phyloP scores from a whole-genome alignment of 2,797 vertebrate species.

The Odontamblyopus lacepedii region DNA sequence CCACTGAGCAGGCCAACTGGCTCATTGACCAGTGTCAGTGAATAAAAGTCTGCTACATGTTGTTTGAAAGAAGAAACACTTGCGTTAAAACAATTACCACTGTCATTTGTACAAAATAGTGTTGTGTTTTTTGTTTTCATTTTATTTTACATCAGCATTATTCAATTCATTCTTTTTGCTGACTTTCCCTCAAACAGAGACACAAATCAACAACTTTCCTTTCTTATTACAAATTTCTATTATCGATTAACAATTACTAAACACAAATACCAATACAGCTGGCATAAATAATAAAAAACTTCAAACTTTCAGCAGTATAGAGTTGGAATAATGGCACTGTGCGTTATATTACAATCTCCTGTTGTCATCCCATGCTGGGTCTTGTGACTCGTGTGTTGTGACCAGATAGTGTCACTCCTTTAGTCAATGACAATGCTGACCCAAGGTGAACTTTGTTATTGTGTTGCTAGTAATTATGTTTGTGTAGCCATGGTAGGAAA shows the following conservation, averaged over 20 bases:
- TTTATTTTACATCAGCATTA: neutral
- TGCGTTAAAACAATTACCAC: slow-evolving; percentile 1
- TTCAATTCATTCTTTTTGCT: slow-evolving; percentile 34
- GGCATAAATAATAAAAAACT: neutral
- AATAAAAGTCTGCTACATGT: slow-evolving; percentile 24
- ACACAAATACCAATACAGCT: neutral
- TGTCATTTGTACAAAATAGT: neutral
- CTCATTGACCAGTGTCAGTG: slow-evolving; percentile 42
- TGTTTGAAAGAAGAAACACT: slow-evolving; percentile 26
- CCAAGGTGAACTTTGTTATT: neutral
- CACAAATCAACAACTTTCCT: slow-evolving; percentile 1
- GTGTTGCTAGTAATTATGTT: neutral
- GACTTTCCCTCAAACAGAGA: slow-evolving; percentile 20
- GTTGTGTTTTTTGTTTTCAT: neutral
- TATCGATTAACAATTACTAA: neutral
- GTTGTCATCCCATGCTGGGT: slow-evolving; percentile 26
- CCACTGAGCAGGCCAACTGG: slow-evolving; percentile 54
- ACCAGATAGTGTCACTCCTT: slow-evolving; percentile 1
- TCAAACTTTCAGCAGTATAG: slow-evolving; percentile 11
- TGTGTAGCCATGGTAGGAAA: too few relatives aligned
- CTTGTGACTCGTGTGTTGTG: slow-evolving; percentile 39
- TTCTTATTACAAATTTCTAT: neutral
- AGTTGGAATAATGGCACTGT: slow-evolving; percentile 23
- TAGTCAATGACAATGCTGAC: neutral
- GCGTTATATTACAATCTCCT: slow-evolving; percentile 8